Conservation (phyloP, 1,140 invertebrate species). For the Meloidogyne chitwoodi region DNA sequence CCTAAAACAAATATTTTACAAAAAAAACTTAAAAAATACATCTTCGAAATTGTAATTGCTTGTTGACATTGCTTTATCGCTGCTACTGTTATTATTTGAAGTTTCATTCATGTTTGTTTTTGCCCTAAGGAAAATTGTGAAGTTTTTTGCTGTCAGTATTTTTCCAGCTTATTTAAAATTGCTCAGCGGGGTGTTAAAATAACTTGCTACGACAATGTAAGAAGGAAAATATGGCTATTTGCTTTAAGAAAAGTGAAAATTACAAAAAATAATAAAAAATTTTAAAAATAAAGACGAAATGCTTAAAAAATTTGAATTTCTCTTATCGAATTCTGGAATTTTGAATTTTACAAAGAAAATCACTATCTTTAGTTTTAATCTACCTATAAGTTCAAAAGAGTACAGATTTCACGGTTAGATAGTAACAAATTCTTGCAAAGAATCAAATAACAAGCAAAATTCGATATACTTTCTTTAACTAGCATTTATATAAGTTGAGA, state of each 20-base stretch:
- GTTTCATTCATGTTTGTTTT: not conserved
- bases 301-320: not conserved
- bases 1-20: conserved; percentile 68
- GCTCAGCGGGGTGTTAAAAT: not conserved
- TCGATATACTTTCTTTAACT: no score
- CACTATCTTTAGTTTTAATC: not conserved
- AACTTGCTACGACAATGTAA: not conserved
- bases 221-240: not conserved
- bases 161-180: not conserved
- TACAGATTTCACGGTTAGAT: not conserved
- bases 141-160: not conserved
- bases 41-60: conserved; percentile 11
- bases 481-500: no score
- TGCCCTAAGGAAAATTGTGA: not conserved
- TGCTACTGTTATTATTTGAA: not conserved
- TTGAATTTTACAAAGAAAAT: not conserved
- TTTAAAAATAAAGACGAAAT: not conserved
- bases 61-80: not conserved
- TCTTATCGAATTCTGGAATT: not conserved
- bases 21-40: conserved; percentile 2
- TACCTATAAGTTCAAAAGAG: not conserved
- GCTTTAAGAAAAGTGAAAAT: not conserved
- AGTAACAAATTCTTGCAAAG: not conserved
- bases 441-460: no score
- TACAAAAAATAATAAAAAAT: not conserved